Percentiles rank a stretch among this genome's conserved stretches.
These are phyloP conservation scores for Battus philenor DNA, from an alignment of 1,140 invertebrate species.

Conservation along the genomic window DNA sequence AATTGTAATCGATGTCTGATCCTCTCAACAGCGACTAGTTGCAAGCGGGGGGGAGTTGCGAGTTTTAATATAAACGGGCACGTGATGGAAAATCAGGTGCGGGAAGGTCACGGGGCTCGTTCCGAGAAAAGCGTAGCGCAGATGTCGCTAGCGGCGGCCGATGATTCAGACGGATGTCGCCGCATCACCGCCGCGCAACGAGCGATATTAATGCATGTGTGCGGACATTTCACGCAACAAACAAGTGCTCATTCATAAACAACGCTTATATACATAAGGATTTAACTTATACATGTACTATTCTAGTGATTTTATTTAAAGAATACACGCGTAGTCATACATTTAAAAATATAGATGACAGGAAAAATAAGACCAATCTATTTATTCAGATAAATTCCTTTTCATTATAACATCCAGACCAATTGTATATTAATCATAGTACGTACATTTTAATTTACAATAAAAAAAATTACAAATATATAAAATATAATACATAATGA, in stretches of 20 bases:
- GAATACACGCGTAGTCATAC: too few relatives aligned
- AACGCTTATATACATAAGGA: conserved; percentile 21
- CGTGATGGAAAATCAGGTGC: conserved; percentile 42
- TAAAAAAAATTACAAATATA: too few relatives aligned
- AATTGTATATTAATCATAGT: too few relatives aligned
- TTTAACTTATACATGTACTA: conserved; percentile 18
- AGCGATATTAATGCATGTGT: conserved; percentile 16
- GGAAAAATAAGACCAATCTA: too few relatives aligned
- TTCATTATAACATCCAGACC: too few relatives aligned
- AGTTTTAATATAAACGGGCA: conserved; percentile 33
- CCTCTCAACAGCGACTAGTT: conserved; percentile 69
- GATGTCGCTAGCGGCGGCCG: conserved; percentile 29
- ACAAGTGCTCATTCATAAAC: conserved; percentile 58
- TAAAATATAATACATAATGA: too few relatives aligned
- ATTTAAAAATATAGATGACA: too few relatives aligned
- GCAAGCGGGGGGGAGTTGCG: conserved; percentile 41
- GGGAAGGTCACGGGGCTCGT: conserved; percentile 44
- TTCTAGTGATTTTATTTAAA: conserved; percentile 4
- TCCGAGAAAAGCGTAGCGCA: conserved; percentile 47
- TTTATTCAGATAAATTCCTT: too few relatives aligned
- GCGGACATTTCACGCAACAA: conserved; percentile 30
- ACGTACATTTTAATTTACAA: too few relatives aligned
- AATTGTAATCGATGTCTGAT: conserved; percentile 39
- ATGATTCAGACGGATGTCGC: conserved; percentile 48
- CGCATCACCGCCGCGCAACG: conserved; percentile 23